These are phyloP conservation scores for Protomyctophum bolini DNA, from an alignment of 2,113 vertebrate species.

Conservation along the genomic window DNA sequence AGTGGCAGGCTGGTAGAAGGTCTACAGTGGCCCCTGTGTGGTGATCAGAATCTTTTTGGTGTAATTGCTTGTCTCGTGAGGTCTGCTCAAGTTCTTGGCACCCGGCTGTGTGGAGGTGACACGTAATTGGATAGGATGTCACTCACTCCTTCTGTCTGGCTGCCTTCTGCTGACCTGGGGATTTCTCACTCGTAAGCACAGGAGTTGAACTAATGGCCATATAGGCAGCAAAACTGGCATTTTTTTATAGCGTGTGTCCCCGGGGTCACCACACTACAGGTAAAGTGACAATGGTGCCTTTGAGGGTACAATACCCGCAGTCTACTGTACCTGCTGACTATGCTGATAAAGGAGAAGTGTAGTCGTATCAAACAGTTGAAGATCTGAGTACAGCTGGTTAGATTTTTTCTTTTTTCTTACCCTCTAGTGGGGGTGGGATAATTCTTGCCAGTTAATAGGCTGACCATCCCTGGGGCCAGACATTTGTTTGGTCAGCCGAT, in stretches of 20 bases:
- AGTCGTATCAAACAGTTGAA: background rate
- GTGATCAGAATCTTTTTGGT: slow-evolving; percentile 62
- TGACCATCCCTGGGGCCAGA: too few relatives aligned
- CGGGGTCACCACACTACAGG: slow-evolving; percentile 32
- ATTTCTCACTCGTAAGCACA: slow-evolving; percentile 49
- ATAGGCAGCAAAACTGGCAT: slow-evolving; percentile 57
- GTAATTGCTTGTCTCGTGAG: slow-evolving; percentile 71
- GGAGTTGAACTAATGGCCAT: slow-evolving; percentile 66
- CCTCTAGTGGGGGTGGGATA: too few relatives aligned
- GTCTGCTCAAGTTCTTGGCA: slow-evolving; percentile 50
- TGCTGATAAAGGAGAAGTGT: background rate
- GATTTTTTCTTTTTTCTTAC: background rate
- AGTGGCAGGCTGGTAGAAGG: slow-evolving; percentile 8
- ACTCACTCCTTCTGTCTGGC: slow-evolving; percentile 62
- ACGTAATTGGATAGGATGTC: slow-evolving; percentile 73
- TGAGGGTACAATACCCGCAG: background rate
- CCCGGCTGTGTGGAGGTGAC: slow-evolving; percentile 55
- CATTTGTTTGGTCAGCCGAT: too few relatives aligned
- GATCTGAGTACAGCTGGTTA: background rate
- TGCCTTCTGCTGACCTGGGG: slow-evolving; percentile 60
- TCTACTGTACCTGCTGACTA: slow-evolving; percentile 20
- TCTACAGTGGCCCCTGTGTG: slow-evolving; percentile 32
- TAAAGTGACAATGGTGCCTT: slow-evolving; percentile 50
- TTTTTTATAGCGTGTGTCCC: slow-evolving; percentile 52
- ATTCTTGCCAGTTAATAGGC: too few relatives aligned